A percentile compares a stretch with the other conserved stretches of the same genome.
phyloP scores from a whole-genome alignment of 2,888 invertebrate species.

The Hyles lineata region DNA sequence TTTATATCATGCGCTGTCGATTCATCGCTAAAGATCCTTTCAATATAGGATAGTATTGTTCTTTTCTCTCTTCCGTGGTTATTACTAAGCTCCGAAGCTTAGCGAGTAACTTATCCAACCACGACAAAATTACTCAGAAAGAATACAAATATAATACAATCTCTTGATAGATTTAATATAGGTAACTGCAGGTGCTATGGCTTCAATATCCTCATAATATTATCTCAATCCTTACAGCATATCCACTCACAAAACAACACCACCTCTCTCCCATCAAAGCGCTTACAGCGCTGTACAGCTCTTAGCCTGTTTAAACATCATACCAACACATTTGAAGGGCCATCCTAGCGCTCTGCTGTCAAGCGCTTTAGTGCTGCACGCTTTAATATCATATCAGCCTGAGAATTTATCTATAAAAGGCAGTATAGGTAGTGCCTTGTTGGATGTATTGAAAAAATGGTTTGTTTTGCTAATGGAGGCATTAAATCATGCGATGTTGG shows the following conservation, averaged over 20 bases:
- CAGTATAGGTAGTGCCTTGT: slow-evolving; percentile 54
- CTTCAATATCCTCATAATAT: not conserved
- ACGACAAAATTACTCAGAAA: too few relatives aligned
- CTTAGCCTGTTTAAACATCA: slow-evolving; percentile 63
- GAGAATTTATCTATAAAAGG: slow-evolving; percentile 55
- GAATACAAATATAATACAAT: too few relatives aligned
- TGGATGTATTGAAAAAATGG: slow-evolving; percentile 69
- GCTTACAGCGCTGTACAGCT: slow-evolving; percentile 75
- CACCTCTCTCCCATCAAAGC: slow-evolving; percentile 74
- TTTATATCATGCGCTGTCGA: too few relatives aligned
- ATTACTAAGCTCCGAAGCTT: too few relatives aligned
- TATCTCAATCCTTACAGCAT: slow-evolving; percentile 54
- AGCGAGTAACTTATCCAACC: too few relatives aligned
- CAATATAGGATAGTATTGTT: too few relatives aligned
- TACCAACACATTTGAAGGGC: slow-evolving; percentile 58
- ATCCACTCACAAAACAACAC: slow-evolving; percentile 56
- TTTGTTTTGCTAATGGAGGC: slow-evolving; percentile 59
- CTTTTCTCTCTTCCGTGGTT: too few relatives aligned
- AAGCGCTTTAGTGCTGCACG: slow-evolving; percentile 71
- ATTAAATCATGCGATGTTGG: slow-evolving; percentile 65
- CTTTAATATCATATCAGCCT: slow-evolving; percentile 72
- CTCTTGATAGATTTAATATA: too few relatives aligned
- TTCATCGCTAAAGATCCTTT: too few relatives aligned
- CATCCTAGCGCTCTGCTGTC: slow-evolving; percentile 61
- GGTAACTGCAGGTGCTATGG: not conserved